Base-by-base conservation (phyloP, 2,888 invertebrate species). In the Cephus nigrinus region DNA sequence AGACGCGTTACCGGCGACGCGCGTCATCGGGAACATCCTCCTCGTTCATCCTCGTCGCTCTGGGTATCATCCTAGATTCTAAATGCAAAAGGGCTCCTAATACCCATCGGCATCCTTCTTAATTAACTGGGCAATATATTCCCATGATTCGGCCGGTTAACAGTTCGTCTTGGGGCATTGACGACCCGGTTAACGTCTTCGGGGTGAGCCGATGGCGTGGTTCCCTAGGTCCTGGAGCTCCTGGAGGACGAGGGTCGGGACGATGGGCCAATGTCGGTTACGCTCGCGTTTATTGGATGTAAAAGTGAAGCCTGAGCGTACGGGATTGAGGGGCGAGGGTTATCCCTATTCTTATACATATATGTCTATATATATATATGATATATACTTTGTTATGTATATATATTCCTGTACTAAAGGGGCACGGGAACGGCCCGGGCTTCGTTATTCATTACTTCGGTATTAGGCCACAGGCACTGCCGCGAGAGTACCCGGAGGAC, bases 71-170 rank as follows among this genome's bases (percentile, higher is more conserved):
- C 30, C 15, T 23, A 12, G 34, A n/a, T 23, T 15, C 74, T 35
- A 35, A 12, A 15, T n/a, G 74, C 23, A 32, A 71, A 32, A 74
- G 77, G 32, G 31, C 68, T 76, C 77, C 80, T 83, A 83, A 84
- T 82, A 82, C 83, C 78, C 83, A 81, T 78, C 81, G 82, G 85
- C 82, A 84, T 86, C 83, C 83, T 86, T 86, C 83, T 86, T 86
- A 84, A 87, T 87, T 87, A 86, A 86, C 83, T 84, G 84, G 83
- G 78, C 80, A 82, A 84, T 83, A 80, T 81, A 81, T 84, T 82
- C 80, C 80, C 80, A 82, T 82, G 80, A 82, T 83, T 84, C 78
- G 79, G 76, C 73, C 84, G 83, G 82, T 84, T 83, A 84, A 82
- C 82, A 75, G 32, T 75, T 73, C 68, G 74, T 75, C 68, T 35